Conservation (phyloP, 2,113 vertebrate genomes). For the Rhea pennata region DNA sequence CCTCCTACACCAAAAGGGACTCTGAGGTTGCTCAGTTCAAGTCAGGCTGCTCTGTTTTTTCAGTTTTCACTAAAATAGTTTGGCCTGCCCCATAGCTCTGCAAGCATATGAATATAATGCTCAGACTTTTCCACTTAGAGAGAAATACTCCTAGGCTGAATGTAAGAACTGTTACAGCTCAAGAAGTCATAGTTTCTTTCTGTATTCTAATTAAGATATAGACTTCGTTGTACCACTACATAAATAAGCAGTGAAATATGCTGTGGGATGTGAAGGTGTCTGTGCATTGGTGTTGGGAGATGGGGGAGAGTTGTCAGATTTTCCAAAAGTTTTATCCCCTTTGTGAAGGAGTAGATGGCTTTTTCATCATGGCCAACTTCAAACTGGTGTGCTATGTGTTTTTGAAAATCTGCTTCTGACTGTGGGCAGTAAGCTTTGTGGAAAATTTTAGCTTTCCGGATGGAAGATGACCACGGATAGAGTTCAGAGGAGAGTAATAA, state of each 20-base stretch:
- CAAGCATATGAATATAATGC: too few relatives aligned
- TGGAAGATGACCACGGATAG: not conserved
- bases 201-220: not conserved
- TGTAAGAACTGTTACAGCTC: not conserved
- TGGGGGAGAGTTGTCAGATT: not conserved
- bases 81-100: not conserved
- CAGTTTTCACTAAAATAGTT: not conserved
- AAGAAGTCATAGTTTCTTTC: not conserved
- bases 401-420: not conserved
- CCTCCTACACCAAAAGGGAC: not conserved
- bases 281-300: accelerated
- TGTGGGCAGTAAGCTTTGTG: not conserved
- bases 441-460: not conserved
- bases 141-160: not conserved
- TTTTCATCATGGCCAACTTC: not conserved
- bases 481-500: not conserved
- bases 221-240: accelerated
- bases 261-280: not conserved
- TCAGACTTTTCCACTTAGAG: not conserved
- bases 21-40: not conserved
- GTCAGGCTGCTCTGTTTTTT: not conserved
- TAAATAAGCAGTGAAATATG: accelerated
- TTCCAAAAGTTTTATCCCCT: not conserved
- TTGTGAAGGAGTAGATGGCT: not conserved
- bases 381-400: not conserved